phyloP scores from a whole-genome alignment of 2,888 invertebrate genomes.

The Slavum lentiscoides region DNA sequence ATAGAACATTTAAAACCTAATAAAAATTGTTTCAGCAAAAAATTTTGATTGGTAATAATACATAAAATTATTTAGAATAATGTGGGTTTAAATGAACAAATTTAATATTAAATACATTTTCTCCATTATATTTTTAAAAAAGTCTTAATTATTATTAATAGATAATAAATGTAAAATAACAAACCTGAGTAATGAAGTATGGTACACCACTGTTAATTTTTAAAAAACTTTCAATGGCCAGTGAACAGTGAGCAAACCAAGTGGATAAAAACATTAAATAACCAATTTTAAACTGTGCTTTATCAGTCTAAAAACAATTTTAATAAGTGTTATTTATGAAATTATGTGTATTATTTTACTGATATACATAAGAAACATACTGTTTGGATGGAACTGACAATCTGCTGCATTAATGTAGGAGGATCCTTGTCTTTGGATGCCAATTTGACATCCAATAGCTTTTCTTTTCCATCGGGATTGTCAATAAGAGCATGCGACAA shows the following conservation, averaged over 20 bases:
- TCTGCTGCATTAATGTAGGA: constrained; percentile 88
- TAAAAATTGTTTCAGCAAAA: background rate
- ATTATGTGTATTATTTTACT: background rate
- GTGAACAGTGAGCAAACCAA: constrained; percentile 84
- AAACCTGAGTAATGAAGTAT: constrained; percentile 72
- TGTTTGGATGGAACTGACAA: constrained; percentile 81
- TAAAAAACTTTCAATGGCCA: constrained; percentile 82
- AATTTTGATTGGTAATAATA: constrained; percentile 34
- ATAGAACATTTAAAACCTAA: too few species aligned
- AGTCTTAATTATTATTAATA: background rate
- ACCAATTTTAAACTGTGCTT: constrained; percentile 83
- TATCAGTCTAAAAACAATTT: constrained; percentile 64
- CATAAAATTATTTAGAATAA: too few species aligned
- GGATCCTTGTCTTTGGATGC: constrained; percentile 73
- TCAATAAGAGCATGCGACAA: constrained; percentile 88
- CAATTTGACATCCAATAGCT: constrained; percentile 84
- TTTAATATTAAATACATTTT: background rate
- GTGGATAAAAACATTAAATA: constrained; percentile 86
- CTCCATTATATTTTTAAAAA: too few species aligned
- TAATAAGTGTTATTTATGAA: background rate
- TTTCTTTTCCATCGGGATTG: constrained; percentile 83
- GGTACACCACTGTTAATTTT: constrained; percentile 78
- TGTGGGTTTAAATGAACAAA: background rate
- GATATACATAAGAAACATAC: constrained; percentile 58
- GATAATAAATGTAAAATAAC: background rate